phyloP scores from a whole-genome alignment of 2,888 invertebrate species.

The Chrysolina americana region DNA sequence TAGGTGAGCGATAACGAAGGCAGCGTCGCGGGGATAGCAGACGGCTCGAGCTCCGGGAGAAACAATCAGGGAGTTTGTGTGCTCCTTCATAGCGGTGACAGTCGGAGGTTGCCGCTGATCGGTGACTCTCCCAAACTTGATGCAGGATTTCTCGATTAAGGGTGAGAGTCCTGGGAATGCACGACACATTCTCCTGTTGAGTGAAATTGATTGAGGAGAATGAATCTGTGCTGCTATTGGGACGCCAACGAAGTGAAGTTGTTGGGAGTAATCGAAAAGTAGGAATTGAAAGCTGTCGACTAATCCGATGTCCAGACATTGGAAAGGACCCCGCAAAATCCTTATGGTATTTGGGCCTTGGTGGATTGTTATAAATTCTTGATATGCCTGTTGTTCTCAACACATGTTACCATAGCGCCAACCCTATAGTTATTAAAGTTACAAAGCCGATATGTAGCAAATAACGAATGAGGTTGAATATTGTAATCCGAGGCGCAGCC shows the following conservation, averaged over 20 bases:
- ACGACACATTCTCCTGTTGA: slow-evolving; percentile 9
- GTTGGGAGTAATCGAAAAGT: background rate
- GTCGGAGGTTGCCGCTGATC: slow-evolving; percentile 9
- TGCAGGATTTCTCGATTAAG: background rate
- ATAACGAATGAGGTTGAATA: too few relatives aligned
- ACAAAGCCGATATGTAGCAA: too few relatives aligned
- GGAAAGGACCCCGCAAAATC: too few relatives aligned
- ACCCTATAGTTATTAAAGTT: too few relatives aligned
- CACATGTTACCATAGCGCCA: too few relatives aligned
- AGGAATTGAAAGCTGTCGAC: too few relatives aligned
- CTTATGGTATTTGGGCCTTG: too few relatives aligned
- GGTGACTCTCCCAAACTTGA: background rate
- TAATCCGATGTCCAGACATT: too few relatives aligned
- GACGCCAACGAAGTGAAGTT: background rate
- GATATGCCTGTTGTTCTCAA: too few relatives aligned
- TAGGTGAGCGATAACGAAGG: slow-evolving; percentile 19
- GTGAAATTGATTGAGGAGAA: slow-evolving; percentile 7
- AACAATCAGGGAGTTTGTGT: slow-evolving; percentile 1
- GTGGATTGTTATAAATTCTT: too few relatives aligned
- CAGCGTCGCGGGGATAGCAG: slow-evolving; percentile 5
- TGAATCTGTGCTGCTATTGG: background rate
- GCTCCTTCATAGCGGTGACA: slow-evolving; percentile 18
- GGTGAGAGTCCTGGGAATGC: slow-evolving; percentile 4
- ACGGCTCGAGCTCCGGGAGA: background rate
- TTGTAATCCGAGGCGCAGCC: too few relatives aligned